phyloP scores from a whole-genome alignment of 2,888 invertebrate genomes.

The Dynastes grantii region DNA sequence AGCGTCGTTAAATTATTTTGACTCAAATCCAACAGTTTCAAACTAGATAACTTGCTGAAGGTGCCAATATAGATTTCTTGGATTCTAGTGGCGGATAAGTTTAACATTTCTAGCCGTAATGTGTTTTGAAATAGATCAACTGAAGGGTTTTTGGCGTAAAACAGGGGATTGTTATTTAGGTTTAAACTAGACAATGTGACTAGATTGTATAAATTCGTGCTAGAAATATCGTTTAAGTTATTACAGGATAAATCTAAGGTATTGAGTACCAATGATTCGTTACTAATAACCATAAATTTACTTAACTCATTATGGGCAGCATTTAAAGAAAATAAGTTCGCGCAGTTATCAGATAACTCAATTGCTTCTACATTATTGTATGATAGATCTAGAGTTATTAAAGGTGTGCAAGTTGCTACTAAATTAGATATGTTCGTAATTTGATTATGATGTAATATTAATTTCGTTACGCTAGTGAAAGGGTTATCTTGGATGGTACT shows the following conservation, averaged over 20 bases:
- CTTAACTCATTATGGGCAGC: neutral
- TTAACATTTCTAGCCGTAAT: neutral
- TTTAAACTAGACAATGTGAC: neutral
- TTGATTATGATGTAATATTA: neutral
- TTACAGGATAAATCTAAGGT: conserved; percentile 4
- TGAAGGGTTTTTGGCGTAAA: neutral
- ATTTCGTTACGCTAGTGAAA: neutral
- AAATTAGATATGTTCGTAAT: neutral
- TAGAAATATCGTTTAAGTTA: neutral
- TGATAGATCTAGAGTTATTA: neutral
- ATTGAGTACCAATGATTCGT: neutral
- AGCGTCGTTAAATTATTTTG: neutral
- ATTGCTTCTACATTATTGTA: neutral
- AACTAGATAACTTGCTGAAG: neutral
- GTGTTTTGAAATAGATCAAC: conserved; percentile 6
- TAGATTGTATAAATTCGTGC: neutral
- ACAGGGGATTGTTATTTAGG: conserved; percentile 17
- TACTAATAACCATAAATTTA: neutral
- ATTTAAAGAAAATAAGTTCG: neutral
- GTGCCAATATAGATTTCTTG: neutral
- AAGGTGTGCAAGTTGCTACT: neutral
- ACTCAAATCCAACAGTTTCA: conserved; percentile 13
- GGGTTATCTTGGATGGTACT: neutral
- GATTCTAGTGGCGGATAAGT: conserved; percentile 7
- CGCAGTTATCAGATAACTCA: neutral